Evolutionary conservation across 2,888 invertebrate genomes (phyloP), one percentile per base, ranked within the genome.

Genomic region (Mechanitis messenoides): DNA sequence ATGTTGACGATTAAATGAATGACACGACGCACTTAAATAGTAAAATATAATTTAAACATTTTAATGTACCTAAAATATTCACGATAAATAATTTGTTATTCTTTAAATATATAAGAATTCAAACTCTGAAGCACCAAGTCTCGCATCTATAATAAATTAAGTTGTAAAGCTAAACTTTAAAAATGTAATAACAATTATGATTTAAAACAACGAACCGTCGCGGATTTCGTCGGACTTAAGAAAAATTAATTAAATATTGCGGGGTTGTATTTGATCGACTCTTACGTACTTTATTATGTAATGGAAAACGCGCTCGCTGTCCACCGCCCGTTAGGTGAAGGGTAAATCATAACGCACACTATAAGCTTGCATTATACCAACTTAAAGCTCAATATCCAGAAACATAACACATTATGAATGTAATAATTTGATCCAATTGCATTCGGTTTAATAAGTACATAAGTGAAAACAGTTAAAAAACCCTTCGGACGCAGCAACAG

Each of bases 41-140:
- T 11, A 35, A n/a, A 12, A 31, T 35, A 46, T 55, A 50, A 31
- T 33, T 11, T 6, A 33, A 12, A 55, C 46, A 28, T 50, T 33
- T 38, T 31, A 55, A 55, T 55, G 55, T 55, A 47, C 47, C 46
- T 55, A 55, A 12, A 55, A 60, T 55, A 50, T 55, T 54, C 6
- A 55, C 1, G 47, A 55, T 38, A 54, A 59, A 59, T 46, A 46
- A 47, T 20, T 46, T 38, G 33, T 59, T 11, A 55, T 38, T 56
- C 55, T 61, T 60, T 53, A 57, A 61, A 55, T 63, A 67, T 63
- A 66, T 62, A 61, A 62, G 61, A 68, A 47, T 50, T 31, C 11
- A 31, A 50, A 31, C 28, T 50, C 71, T 65, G 72, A 69, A 74
- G 77, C 72, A 76, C 76, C 75, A 66, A 64, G 58, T 64, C 46